phyloP scores from a whole-genome alignment of 2,113 vertebrate species.

The Microtus richardsoni region DNA sequence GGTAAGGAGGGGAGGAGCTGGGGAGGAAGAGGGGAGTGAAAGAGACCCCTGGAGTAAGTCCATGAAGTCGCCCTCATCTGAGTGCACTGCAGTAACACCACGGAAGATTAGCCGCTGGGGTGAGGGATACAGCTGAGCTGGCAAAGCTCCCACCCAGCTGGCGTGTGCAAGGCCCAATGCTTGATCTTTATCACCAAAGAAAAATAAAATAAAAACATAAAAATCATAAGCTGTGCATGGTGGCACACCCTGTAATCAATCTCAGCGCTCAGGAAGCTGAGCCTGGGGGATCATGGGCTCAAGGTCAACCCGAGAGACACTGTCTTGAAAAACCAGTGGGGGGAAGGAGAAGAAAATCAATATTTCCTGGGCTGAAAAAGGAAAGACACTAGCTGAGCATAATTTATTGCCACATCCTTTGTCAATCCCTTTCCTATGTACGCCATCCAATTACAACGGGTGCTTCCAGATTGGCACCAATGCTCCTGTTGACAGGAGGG shows the following conservation, averaged over 20 bases:
- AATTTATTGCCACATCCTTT: background rate
- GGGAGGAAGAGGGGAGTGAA: background rate
- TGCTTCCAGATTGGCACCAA: background rate
- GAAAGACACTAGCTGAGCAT: background rate
- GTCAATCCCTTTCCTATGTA: background rate
- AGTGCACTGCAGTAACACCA: background rate
- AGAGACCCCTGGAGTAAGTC: background rate
- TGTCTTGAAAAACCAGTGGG: background rate
- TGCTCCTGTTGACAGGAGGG: background rate
- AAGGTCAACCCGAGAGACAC: background rate
- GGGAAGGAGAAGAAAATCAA: background rate
- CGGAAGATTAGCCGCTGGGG: background rate
- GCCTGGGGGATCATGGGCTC: too few species aligned
- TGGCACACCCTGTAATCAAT: background rate
- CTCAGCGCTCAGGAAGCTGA: background rate
- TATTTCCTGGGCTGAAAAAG: background rate
- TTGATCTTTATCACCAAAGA: background rate
- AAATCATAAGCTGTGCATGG: background rate
- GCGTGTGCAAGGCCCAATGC: background rate
- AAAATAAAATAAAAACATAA: background rate
- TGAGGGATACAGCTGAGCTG: background rate
- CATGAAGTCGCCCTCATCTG: background rate
- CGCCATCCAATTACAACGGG: background rate
- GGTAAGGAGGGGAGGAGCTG: background rate
- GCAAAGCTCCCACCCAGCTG: background rate